Evolutionary conservation across 2,888 invertebrate species (phyloP).

Genomic region (Cactoblastis cactorum): DNA sequence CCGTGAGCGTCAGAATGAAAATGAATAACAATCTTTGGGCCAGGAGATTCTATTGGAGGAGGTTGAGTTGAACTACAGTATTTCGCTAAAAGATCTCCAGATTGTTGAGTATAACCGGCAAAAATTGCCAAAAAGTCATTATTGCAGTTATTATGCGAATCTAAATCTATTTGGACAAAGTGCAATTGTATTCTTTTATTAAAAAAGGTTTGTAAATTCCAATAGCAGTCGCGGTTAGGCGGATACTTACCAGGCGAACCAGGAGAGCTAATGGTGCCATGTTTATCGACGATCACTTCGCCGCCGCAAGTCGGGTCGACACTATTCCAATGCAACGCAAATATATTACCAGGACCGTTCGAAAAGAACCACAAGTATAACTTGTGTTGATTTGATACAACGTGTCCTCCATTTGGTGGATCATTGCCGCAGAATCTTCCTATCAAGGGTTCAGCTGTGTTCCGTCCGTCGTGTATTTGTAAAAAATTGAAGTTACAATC

Average conservation of each 20-base stretch:
- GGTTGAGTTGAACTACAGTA: conserved; percentile 89
- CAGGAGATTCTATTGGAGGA: conserved; percentile 83
- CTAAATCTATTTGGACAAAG: conserved; percentile 88
- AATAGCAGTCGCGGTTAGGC: conserved; percentile 89
- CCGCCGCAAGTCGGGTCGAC: conserved; percentile 87
- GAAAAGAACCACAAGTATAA: conserved; percentile 91
- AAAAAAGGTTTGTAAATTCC: conserved; percentile 83
- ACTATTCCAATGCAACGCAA: conserved; percentile 88
- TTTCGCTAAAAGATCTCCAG: conserved; percentile 77
- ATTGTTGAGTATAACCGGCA: conserved; percentile 63
- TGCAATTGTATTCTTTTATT: conserved; percentile 89
- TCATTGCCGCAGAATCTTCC: conserved; percentile 89
- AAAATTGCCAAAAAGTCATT: conserved; percentile 87
- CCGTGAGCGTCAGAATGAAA: conserved; percentile 89
- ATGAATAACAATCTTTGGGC: conserved; percentile 81
- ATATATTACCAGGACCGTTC: conserved; percentile 84
- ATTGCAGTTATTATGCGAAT: conserved; percentile 85
- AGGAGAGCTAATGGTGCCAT: conserved; percentile 90
- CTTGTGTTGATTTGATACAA: conserved; percentile 86
- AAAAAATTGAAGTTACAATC: conserved; percentile 86
- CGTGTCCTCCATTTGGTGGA: conserved; percentile 84
- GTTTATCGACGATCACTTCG: conserved; percentile 72
- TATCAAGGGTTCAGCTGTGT: conserved; percentile 83
- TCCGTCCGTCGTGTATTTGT: conserved; percentile 92
- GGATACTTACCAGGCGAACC: conserved; percentile 95